Evolutionary conservation across 2,113 vertebrate species (phyloP).

Genomic region (Microcebus ravelobensis): DNA sequence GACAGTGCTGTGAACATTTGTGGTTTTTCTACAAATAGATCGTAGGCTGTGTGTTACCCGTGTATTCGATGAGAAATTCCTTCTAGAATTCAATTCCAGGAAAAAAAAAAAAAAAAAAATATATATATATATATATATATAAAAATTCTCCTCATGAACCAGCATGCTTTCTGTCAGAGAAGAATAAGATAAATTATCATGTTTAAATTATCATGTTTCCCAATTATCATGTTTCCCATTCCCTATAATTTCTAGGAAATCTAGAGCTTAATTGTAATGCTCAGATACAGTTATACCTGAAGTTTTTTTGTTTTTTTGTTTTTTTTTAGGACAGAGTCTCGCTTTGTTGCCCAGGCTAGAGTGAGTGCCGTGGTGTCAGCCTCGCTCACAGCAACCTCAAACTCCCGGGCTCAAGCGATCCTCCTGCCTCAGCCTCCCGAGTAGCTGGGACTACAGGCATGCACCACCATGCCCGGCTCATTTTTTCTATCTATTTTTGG

Average conservation of each 20-base stretch:
- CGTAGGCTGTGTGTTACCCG: neutral
- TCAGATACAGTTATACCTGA: neutral
- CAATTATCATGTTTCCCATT: neutral
- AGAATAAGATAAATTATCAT: neutral
- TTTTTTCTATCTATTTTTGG: too few relatives aligned
- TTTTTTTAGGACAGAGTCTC: too few relatives aligned
- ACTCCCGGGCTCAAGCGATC: too few relatives aligned
- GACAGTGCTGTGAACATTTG: neutral
- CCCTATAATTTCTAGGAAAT: conserved; percentile 54
- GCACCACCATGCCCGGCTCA: too few relatives aligned
- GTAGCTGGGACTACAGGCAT: too few relatives aligned
- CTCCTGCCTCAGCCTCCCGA: too few relatives aligned
- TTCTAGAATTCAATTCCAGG: conserved; percentile 19
- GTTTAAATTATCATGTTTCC: too few relatives aligned
- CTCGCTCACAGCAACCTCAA: too few relatives aligned
- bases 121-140: neutral
- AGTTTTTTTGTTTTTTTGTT: too few relatives aligned
- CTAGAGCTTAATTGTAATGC: conserved; percentile 23
- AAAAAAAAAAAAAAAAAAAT: too few relatives aligned
- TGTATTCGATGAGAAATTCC: neutral
- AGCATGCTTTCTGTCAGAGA: neutral
- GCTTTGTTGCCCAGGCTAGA: too few relatives aligned
- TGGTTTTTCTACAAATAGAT: neutral
- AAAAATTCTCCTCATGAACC: neutral
- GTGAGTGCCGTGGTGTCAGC: too few relatives aligned